Percentiles rank a stretch among this genome's conserved stretches.
These are phyloP conservation scores for rabbit (Oryctolagus cuniculus) DNA, from an alignment of 2,113 vertebrate genomes.

Conservation along the genomic window mOryCun1.1 NC_091435.1:87077501-87078000, in stretches of 20 bases:
- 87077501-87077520: not conserved
- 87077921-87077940: too few relatives aligned
- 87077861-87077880: not conserved
- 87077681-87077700: not conserved
- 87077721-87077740: not conserved
- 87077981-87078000: too few relatives aligned
- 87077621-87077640: not conserved
- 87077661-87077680: not conserved
- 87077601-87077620: slow-evolving; percentile 13
- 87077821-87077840: slow-evolving; percentile 15
- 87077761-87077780: slow-evolving; percentile 23
- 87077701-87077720: not conserved
- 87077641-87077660: not conserved
- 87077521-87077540: not conserved
- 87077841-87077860: not conserved
- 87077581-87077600: not conserved
- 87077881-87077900: too few relatives aligned
- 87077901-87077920: too few relatives aligned
- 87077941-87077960: too few relatives aligned
- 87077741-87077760: not conserved
- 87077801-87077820: slow-evolving; percentile 7
- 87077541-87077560: not conserved
- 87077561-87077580: not conserved
- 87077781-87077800: not conserved
- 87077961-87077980: too few relatives aligned